Evolutionary conservation across 2,888 invertebrate genomes (phyloP).

Genomic region (Pollenia griseotomentosa): DNA sequence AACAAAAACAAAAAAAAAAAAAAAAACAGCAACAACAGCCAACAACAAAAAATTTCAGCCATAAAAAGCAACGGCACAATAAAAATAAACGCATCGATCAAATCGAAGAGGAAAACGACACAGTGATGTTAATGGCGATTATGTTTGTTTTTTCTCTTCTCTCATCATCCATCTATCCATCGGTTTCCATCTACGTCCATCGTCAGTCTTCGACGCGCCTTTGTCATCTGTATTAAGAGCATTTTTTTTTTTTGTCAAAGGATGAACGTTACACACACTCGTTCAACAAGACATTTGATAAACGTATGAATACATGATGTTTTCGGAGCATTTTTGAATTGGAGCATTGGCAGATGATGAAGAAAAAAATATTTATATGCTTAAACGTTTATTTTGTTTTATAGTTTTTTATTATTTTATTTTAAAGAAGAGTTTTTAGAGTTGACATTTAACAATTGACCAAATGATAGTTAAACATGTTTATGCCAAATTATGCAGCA

Average conservation of each 20-base stretch:
- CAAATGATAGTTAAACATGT: conserved; percentile 73
- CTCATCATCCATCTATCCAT: conserved; percentile 37
- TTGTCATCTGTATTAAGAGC: conserved; percentile 53
- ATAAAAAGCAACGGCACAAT: conserved; percentile 72
- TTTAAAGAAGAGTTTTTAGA: conserved; percentile 42
- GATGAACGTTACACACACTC: conserved; percentile 28
- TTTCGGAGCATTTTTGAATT: conserved; percentile 59
- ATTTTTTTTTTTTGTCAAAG: conserved; percentile 27
- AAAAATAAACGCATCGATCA: conserved; percentile 73
- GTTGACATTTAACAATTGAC: conserved; percentile 73
- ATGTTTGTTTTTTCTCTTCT: conserved; percentile 36
- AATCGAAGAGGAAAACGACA: conserved; percentile 59
- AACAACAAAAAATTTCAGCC: conserved; percentile 65
- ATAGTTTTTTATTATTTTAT: conserved; percentile 35
- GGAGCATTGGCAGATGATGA: conserved; percentile 58
- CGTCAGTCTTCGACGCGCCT: conserved; percentile 47
- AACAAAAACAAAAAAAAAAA: neutral
- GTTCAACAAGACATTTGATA: neutral
- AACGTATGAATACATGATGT: conserved; percentile 53
- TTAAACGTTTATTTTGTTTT: conserved; percentile 56
- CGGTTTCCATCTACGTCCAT: neutral
- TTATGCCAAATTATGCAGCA: conserved; percentile 75
- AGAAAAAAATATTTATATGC: conserved; percentile 52
- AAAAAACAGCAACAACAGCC: neutral
- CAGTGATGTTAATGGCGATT: conserved; percentile 70